Evolutionary conservation across 1,140 invertebrate genomes (phyloP), one percentile per base, ranked within the genome.

Genomic region (Calephelis nemesis): DNA sequence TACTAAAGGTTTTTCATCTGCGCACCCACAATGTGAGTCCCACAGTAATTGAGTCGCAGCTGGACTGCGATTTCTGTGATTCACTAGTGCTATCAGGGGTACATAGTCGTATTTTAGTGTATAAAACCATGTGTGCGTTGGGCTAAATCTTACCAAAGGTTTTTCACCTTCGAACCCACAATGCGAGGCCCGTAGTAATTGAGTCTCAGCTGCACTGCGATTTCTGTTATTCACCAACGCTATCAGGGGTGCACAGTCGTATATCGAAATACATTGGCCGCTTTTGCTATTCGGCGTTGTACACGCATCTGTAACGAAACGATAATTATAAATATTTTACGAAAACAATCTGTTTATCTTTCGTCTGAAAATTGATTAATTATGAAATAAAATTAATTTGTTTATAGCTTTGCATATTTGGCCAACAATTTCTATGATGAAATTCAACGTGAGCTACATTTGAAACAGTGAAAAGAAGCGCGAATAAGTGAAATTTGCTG

Each of bases 191-290:
- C 72, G 74, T 15, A 81, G 65, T 1, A 73, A 47, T 0, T 72
- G 65, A 0, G 69, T 12, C 4, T 82, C 79, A 7, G 70, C 65
- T 11, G 47, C 40, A 0, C 74, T 77, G 7, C 67, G 67, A 6
- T 67, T 65, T 5, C 62, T 40, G 1, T 81, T 82, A 48, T 71
- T 63, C 3, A 79, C 1, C 1, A 84, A 12, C 0, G 40, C 50
- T 13, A 81, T 10, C 9, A 86, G 52, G 1, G 39, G 7, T 13
- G 60, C 40, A 47, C 82, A 86, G 5, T 77, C 65, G 52, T 71
- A 62, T 13, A 85, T 69, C 4, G 70, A 54, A 4, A 83, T 65
- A 67, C 83, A 83, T 13, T 72, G 39, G 0, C 83, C 78, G 3
- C 5, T 49, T 4, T 7, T 67, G 7, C 70, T 73, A 11, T 54